These are phyloP conservation scores for Plectropomus leopardus DNA, from an alignment of 2,113 vertebrate genomes.

Conservation along the genomic window DNA sequence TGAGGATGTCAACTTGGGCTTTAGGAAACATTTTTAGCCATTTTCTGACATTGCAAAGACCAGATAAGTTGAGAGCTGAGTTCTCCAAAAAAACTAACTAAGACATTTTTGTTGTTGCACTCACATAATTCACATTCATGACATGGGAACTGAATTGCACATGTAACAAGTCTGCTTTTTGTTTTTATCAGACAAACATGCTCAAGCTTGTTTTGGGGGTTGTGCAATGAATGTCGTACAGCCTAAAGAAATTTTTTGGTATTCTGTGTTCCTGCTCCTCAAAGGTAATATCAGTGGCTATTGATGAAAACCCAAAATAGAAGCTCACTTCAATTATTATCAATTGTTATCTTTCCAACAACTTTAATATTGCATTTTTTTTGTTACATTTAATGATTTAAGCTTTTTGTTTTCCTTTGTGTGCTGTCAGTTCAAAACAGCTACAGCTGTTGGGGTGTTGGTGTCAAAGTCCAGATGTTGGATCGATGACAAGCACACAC, in stretches of 20 bases:
- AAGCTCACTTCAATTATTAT: background rate
- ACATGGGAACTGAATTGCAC: background rate
- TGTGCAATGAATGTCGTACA: slow-evolving; percentile 23
- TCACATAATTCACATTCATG: slow-evolving; percentile 11
- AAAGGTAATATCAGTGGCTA: background rate
- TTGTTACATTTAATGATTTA: background rate
- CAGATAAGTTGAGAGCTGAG: too few species aligned
- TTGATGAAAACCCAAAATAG: background rate
- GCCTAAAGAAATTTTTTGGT: background rate
- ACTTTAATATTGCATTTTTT: background rate
- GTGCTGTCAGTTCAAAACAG: background rate
- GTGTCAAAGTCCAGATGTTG: background rate
- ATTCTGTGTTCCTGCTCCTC: slow-evolving; percentile 1
- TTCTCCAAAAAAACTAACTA: too few species aligned
- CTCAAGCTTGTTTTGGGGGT: slow-evolving; percentile 22
- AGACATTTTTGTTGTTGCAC: slow-evolving; percentile 12
- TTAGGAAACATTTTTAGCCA: too few species aligned
- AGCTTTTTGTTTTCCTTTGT: background rate
- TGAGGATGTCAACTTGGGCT: too few species aligned
- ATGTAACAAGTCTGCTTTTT: slow-evolving; percentile 15
- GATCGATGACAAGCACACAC: slow-evolving; percentile 7
- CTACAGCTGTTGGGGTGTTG: background rate
- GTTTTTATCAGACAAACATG: slow-evolving; percentile 22
- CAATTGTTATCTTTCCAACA: slow-evolving; percentile 3
- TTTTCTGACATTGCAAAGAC: too few species aligned